These are phyloP conservation scores for Neodiprion pinetum DNA, from an alignment of 1,140 invertebrate genomes.

Conservation along the genomic window DNA sequence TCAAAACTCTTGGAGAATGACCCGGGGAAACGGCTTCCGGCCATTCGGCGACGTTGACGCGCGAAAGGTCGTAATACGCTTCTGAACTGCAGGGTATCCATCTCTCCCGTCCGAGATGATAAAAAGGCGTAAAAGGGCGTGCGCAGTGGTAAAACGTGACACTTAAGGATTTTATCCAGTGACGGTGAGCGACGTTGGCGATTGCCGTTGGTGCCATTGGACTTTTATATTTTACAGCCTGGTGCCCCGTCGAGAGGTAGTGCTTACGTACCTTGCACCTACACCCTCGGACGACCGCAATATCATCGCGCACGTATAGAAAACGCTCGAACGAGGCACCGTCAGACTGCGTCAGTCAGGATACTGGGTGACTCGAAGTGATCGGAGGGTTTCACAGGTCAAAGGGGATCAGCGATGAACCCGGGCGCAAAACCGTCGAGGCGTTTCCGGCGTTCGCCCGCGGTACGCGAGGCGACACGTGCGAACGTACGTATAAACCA, in stretches of 20 bases:
- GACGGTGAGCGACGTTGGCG: not conserved
- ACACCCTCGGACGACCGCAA: not conserved
- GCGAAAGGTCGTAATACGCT: constrained; percentile 33
- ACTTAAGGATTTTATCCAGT: constrained; percentile 35
- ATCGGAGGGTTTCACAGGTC: no score
- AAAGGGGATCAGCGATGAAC: no score
- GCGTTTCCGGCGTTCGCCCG: no score
- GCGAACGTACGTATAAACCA: no score
- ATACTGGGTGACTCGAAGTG: no score
- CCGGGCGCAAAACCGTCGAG: no score
- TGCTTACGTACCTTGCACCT: not conserved
- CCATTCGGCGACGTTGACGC: constrained; percentile 35
- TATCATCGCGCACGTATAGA: not conserved
- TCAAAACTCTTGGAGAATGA: not conserved
- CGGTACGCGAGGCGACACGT: no score
- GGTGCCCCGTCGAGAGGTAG: constrained; percentile 22
- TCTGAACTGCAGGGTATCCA: constrained; percentile 32
- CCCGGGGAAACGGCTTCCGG: constrained; percentile 10
- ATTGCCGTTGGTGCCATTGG: constrained; percentile 17
- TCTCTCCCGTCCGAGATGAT: constrained; percentile 29
- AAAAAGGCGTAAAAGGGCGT: constrained; percentile 34
- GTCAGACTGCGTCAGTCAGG: no score
- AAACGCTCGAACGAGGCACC: not conserved
- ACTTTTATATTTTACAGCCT: constrained; percentile 15
- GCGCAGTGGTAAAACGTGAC: constrained; percentile 31